Base-by-base conservation (phyloP, 2,113 vertebrate species). In the Rhinolophus sinicus region DNA sequence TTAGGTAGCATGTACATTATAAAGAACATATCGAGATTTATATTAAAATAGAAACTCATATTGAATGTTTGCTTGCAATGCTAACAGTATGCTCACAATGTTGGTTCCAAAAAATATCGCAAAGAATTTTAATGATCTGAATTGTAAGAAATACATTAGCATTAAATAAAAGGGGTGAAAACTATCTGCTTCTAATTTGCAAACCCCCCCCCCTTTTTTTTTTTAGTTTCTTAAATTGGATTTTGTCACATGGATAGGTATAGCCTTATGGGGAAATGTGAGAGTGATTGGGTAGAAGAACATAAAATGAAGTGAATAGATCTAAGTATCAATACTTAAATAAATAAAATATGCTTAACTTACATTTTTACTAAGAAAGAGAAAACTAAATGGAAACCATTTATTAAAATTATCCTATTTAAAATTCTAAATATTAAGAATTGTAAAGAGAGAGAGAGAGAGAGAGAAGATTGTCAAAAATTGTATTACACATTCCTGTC, bases 41-140 rank as follows among this genome's bases (percentile, higher is more conserved):
- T 93, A 92, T 97, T 92, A 97, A 97, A 97, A 96, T 97, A 96
- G 77, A 97, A 97, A 90, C 40, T 92, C 56, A 77, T 35, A 54
- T 80, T 86, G 80, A 92, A 95, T 96, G 62, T 96, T 97, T 97
- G 78, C 87, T 96, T 92, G 40, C 26, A 95, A 14, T 78, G 26
- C 64, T 97, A 93, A 96, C 65, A 96, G 72, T 90, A 96, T 65
- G 40, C 84, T 96, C 70, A 90, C 56, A 95, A 95, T 95, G 35
- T 95, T 93, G 28, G 78, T 93, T 97, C 64, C 88, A 95, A 93
- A 97, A 96, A 97, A 82, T 81, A 95, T 21, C 90, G 94, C 96
- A 95, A 96, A 83, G 92, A 97, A 97, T 97, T 93, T 98, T 97
- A 96, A 98, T 97, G 73, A 98, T 94, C 65, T 92, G 65, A 90